Evolutionary conservation across 1,140 invertebrate genomes (phyloP).

Genomic region (Vollenhovia emeryi): DNA sequence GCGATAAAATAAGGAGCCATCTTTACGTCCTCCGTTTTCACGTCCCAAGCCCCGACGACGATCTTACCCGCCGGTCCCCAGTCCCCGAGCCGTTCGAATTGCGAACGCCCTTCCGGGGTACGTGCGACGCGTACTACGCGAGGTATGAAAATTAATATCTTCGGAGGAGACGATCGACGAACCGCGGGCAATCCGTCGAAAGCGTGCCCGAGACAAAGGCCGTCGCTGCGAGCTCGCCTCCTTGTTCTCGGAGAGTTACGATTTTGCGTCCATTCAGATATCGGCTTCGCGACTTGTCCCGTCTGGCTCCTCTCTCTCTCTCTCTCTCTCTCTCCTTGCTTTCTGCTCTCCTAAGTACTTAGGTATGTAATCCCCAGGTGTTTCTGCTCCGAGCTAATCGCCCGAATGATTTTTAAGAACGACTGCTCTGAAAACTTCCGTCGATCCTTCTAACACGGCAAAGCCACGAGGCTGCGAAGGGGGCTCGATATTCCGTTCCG

Average conservation of each 20-base stretch:
- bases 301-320: not conserved
- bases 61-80: not conserved
- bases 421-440: constrained; percentile 74
- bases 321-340: not conserved
- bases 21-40: constrained; percentile 25
- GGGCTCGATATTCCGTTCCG: not conserved
- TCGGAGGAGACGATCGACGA: constrained; percentile 28
- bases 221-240: not conserved
- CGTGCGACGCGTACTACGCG: constrained; percentile 32
- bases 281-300: constrained; percentile 1
- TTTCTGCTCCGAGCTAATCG: constrained; percentile 71
- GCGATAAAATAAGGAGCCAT: constrained; percentile 78
- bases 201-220: not conserved
- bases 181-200: constrained; percentile 7
- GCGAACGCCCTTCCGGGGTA: constrained; percentile 19
- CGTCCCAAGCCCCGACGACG: not conserved
- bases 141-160: constrained; percentile 54
- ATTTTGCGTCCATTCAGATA: not conserved
- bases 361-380: constrained; percentile 27
- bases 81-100: constrained; percentile 7
- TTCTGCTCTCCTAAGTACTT: constrained; percentile 28
- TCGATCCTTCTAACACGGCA: constrained; percentile 48
- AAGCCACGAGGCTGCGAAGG: constrained; percentile 3
- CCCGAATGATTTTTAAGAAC: constrained; percentile 77
- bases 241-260: not conserved